These are phyloP conservation scores for Drosophila teissieri DNA, from an alignment of 1,140 invertebrate species.

Conservation along the genomic window DNA sequence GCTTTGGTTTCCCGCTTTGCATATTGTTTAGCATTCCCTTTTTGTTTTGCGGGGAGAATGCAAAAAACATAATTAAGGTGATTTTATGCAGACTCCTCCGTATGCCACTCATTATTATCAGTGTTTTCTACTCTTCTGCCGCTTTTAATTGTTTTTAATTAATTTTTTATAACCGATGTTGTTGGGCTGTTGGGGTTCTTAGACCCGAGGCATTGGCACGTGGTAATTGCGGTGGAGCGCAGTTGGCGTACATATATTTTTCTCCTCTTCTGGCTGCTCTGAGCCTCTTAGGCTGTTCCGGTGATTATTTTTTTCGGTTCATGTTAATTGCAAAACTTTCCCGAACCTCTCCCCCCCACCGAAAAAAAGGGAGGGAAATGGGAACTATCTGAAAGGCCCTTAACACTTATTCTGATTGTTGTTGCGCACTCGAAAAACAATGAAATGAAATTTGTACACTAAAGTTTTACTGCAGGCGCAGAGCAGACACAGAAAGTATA, in stretches of 20 bases:
- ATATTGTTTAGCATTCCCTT: slow-evolving; percentile 60
- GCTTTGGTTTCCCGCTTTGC: slow-evolving; percentile 53
- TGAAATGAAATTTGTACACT: slow-evolving; percentile 82
- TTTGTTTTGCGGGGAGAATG: slow-evolving; percentile 46
- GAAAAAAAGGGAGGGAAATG: slow-evolving; percentile 29
- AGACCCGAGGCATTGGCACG: slow-evolving; percentile 39
- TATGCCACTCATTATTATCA: slow-evolving; percentile 59
- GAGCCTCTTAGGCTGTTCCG: slow-evolving; percentile 41
- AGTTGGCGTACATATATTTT: slow-evolving; percentile 26
- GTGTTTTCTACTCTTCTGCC: slow-evolving; percentile 50
- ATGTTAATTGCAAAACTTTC: slow-evolving; percentile 79
- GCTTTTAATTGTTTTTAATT: slow-evolving; percentile 80
- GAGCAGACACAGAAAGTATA: slow-evolving; percentile 52
- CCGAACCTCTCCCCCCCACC: slow-evolving; percentile 6
- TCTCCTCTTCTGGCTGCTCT: slow-evolving; percentile 15
- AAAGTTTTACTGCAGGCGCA: slow-evolving; percentile 71
- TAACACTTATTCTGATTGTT: slow-evolving; percentile 54
- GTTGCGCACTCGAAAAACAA: slow-evolving; percentile 78
- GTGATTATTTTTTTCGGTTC: slow-evolving; percentile 55
- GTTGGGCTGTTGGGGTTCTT: not conserved
- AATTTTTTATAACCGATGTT: slow-evolving; percentile 68
- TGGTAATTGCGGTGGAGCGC: slow-evolving; percentile 40
- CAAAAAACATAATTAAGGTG: slow-evolving; percentile 75
- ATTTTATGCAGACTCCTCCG: slow-evolving; percentile 73
- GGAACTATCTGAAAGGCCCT: slow-evolving; percentile 54